A percentile compares a stretch with the other conserved stretches of the same genome.
phyloP scores from a whole-genome alignment of 2,888 invertebrate species.

The Pogonocherus hispidulus region DNA sequence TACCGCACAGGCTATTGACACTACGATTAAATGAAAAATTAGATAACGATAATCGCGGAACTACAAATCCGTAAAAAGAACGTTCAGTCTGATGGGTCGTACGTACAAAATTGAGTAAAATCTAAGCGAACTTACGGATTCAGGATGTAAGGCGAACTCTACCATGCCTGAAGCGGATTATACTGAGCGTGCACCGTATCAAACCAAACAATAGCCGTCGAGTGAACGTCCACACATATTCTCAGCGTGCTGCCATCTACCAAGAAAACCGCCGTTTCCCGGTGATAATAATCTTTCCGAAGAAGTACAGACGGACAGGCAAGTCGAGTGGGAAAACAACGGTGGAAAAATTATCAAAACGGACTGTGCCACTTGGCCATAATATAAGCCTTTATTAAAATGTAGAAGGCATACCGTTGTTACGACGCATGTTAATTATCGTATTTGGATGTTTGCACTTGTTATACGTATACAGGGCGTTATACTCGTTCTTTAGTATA shows the following conservation, averaged over 20 bases:
- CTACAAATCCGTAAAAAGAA: background rate
- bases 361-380: slow-evolving; percentile 32
- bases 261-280: slow-evolving; percentile 63
- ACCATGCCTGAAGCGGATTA: slow-evolving; percentile 49
- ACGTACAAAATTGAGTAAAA: slow-evolving; percentile 15
- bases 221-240: slow-evolving; percentile 56
- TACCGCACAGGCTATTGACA: slow-evolving; percentile 37
- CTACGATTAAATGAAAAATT: slow-evolving; percentile 49
- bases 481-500: too few species aligned
- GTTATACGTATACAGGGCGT: slow-evolving; percentile 21
- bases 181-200: slow-evolving; percentile 57
- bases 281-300: slow-evolving; percentile 63
- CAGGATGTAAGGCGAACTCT: slow-evolving; percentile 47
- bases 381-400: slow-evolving; percentile 52
- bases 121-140: slow-evolving; percentile 34
- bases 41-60: background rate
- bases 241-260: slow-evolving; percentile 61
- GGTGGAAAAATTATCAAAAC: slow-evolving; percentile 32
- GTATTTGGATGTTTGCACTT: slow-evolving; percentile 43
- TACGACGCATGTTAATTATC: slow-evolving; percentile 50
- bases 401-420: slow-evolving; percentile 49
- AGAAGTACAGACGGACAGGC: slow-evolving; percentile 59
- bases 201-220: slow-evolving; percentile 57
- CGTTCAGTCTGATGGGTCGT: background rate
- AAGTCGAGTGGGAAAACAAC: slow-evolving; percentile 37